These are phyloP conservation scores for Pseudomyrmex cubaensis DNA, from an alignment of 1,140 invertebrate species.

Conservation along the genomic window DNA sequence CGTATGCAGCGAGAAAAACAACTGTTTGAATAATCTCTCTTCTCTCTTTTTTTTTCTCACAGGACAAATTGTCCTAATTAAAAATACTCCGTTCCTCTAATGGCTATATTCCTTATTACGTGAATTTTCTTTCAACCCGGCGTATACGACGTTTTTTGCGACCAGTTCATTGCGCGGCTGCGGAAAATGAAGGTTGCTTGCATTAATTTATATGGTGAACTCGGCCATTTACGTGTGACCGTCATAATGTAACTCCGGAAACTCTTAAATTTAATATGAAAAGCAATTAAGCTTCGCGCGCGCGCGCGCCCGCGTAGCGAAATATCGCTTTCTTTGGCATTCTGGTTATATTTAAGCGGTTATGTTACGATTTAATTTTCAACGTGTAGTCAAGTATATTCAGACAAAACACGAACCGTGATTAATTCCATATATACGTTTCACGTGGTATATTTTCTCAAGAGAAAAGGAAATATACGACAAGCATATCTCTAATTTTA, in stretches of 20 bases:
- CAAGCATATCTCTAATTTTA: not conserved
- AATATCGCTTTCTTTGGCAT: constrained; percentile 21
- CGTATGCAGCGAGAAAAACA: not conserved
- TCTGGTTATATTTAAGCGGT: not conserved
- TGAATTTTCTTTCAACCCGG: not conserved
- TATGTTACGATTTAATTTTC: constrained; percentile 34
- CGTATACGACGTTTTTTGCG: constrained; percentile 6
- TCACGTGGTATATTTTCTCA: not conserved
- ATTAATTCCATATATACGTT: constrained; percentile 2
- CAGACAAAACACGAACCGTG: not conserved
- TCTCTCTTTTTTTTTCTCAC: no score
- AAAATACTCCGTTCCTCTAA: not conserved
- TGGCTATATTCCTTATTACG: not conserved
- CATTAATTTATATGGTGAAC: not conserved
- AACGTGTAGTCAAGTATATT: constrained; percentile 12
- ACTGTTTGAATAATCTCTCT: no score
- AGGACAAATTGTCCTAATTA: not conserved
- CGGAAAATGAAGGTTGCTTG: constrained; percentile 10
- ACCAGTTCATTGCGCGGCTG: constrained; percentile 1
- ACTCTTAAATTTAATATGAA: constrained; percentile 52
- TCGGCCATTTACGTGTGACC: constrained; percentile 18
- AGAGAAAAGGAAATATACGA: not conserved
- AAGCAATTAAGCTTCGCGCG: not conserved
- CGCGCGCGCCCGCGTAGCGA: not conserved
- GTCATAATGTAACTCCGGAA: constrained; percentile 14